phyloP scores from a whole-genome alignment of 2,797 vertebrate genomes.

The Florisuga fusca region DNA sequence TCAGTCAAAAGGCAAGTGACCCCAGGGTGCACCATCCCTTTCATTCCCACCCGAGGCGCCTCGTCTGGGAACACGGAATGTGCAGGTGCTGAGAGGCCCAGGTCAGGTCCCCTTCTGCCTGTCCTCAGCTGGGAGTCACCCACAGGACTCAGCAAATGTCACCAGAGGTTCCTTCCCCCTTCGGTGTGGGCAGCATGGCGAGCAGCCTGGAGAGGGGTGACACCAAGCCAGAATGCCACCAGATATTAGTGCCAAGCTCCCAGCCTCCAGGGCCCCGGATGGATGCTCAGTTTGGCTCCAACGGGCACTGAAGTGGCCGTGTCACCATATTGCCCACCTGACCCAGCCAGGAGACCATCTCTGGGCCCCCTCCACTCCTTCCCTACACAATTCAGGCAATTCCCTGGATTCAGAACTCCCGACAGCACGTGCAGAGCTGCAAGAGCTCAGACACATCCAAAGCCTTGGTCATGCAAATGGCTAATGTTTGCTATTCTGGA shows the following conservation, averaged over 20 bases:
- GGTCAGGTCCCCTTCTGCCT: not conserved
- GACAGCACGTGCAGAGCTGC: not conserved
- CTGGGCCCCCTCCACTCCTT: fast-evolving
- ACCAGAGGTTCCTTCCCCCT: not conserved
- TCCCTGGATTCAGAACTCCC: not conserved
- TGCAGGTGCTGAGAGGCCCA: not conserved
- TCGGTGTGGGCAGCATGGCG: fast-evolving
- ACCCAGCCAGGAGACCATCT: fast-evolving
- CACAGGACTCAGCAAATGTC: fast-evolving
- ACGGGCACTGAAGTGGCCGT: fast-evolving
- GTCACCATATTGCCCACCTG: no score
- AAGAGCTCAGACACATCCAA: not conserved
- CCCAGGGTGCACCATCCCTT: not conserved
- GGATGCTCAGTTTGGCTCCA: not conserved
- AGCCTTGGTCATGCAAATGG: not conserved
- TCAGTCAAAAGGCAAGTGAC: not conserved
- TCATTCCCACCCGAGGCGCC: not conserved
- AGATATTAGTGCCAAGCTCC: not conserved
- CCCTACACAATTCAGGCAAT: fast-evolving
- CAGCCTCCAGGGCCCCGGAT: not conserved
- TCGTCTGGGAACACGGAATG: fast-evolving
- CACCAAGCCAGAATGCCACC: fast-evolving
- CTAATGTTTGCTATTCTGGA: not conserved
- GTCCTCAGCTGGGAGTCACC: not conserved
- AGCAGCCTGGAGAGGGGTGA: fast-evolving